phyloP scores from a whole-genome alignment of 2,113 vertebrate species.

The Aix galericulata region DNA sequence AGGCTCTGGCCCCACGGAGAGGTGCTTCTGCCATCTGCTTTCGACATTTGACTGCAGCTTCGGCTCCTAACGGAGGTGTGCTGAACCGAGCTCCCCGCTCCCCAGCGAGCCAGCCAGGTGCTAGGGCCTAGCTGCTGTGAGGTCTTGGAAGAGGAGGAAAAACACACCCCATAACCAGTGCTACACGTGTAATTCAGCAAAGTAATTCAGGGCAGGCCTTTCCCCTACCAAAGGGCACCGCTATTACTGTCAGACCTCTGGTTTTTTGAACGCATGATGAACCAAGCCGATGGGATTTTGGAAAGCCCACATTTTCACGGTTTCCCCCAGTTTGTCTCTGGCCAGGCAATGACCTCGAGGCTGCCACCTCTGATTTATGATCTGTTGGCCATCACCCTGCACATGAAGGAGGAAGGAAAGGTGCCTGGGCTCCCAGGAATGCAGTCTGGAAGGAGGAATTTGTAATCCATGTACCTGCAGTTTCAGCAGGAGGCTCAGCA shows the following conservation, averaged over 20 bases:
- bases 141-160: background rate
- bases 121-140: background rate
- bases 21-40: slow-evolving; percentile 60
- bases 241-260: background rate
- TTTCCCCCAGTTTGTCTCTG: background rate
- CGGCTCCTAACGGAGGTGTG: background rate
- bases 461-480: background rate
- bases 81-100: background rate
- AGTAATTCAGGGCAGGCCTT: background rate
- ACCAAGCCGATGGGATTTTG: background rate
- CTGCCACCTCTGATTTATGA: background rate
- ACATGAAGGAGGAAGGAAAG: background rate
- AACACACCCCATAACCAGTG: background rate
- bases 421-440: background rate
- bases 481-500: background rate
- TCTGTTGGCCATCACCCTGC: background rate
- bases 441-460: background rate
- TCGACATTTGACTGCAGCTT: slow-evolving; percentile 37
- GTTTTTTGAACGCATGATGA: background rate
- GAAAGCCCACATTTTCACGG: background rate
- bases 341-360: background rate
- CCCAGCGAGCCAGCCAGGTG: slow-evolving; percentile 32
- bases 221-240: background rate
- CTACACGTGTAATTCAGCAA: background rate
- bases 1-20: slow-evolving; percentile 40